Percentiles rank a stretch among this genome's conserved stretches.
These are phyloP conservation scores for Pheucticus melanocephalus DNA, from an alignment of 2,113 vertebrate genomes.

Conservation along the genomic window DNA sequence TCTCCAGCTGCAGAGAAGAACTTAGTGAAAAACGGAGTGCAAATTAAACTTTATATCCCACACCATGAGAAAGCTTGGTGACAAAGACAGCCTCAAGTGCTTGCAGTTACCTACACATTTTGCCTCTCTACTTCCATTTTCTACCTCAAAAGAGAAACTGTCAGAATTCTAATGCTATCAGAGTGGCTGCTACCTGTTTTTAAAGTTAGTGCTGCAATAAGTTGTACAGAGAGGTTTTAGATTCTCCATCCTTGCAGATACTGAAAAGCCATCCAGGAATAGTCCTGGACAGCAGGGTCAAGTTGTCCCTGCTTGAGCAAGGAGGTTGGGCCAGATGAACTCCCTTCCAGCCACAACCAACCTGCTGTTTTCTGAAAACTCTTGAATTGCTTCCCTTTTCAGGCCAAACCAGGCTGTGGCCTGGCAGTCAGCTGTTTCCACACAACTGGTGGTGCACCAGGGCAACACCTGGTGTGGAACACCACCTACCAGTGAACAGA, in stretches of 20 bases:
- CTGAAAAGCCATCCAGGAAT: not conserved
- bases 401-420: not conserved
- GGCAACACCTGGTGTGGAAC: not conserved
- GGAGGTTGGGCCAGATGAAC: not conserved
- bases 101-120: not conserved
- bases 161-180: not conserved
- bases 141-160: not conserved
- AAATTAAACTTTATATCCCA: not conserved
- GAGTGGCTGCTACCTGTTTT: not conserved
- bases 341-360: not conserved
- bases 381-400: not conserved
- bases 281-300: fast-evolving
- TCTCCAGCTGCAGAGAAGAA: not conserved
- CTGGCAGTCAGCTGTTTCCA: not conserved
- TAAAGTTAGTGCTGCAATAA: not conserved
- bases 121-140: not conserved
- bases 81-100: not conserved
- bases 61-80: not conserved
- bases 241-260: not conserved
- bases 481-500: not conserved
- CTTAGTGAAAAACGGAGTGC: not conserved
- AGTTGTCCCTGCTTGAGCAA: not conserved
- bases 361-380: not conserved
- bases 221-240: not conserved
- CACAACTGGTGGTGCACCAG: not conserved